phyloP scores from a whole-genome alignment of 2,797 vertebrate genomes.

The Macroramphosus scolopax region DNA sequence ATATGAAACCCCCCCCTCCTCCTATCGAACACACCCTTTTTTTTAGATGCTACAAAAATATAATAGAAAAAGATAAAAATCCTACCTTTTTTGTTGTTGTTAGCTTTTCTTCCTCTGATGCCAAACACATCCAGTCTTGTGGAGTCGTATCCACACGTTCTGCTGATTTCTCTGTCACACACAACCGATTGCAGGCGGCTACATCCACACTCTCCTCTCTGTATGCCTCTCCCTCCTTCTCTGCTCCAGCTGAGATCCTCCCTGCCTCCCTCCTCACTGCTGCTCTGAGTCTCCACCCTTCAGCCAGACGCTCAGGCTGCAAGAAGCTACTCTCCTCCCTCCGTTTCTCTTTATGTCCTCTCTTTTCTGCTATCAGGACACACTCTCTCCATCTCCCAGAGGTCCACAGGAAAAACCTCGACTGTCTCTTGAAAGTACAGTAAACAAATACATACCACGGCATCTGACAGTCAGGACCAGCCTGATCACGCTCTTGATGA shows the following conservation, averaged over 20 bases:
- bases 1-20: conserved; percentile 13
- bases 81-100: conserved; percentile 44
- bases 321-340: conserved; percentile 69
- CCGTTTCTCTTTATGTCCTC: conserved; percentile 16
- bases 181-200: conserved; percentile 40
- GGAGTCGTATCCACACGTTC: conserved; percentile 63
- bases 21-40: conserved; percentile 54
- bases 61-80: neutral
- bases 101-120: conserved; percentile 21
- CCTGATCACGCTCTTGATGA: conserved; percentile 11
- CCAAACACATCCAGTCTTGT: conserved; percentile 57
- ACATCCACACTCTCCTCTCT: conserved; percentile 59
- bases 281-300: conserved; percentile 84
- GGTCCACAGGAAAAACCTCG: conserved; percentile 59
- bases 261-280: conserved; percentile 70
- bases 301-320: conserved; percentile 61
- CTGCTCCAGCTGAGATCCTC: conserved; percentile 68
- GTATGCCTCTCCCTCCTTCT: conserved; percentile 28
- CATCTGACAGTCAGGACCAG: conserved; percentile 14
- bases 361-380: conserved; percentile 44
- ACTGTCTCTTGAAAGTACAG: conserved; percentile 48
- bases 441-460: conserved; percentile 59
- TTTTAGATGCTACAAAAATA: conserved; percentile 25
- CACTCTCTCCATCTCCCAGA: conserved; percentile 40
- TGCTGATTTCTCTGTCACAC: conserved; percentile 41